A percentile compares a stretch with the other conserved stretches of the same genome.
These are phyloP conservation scores for Saguinus imperator DNA, from an alignment of 2,113 vertebrate genomes.

Conservation along the genomic window DNA sequence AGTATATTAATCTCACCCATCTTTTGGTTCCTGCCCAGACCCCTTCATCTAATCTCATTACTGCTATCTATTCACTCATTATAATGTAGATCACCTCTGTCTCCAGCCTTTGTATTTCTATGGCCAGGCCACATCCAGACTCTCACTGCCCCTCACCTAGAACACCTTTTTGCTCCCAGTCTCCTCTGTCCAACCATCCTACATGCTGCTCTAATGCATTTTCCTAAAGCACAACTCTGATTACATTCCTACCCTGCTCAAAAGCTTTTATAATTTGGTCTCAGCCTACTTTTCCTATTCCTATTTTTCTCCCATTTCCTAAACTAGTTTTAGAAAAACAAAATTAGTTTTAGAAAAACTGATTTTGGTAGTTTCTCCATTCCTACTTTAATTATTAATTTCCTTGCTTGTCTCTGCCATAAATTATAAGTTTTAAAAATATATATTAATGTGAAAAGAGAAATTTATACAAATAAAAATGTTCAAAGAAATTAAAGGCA, in stretches of 20 bases:
- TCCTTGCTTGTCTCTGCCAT: slow-evolving; percentile 15
- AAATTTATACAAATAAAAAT: slow-evolving; percentile 2
- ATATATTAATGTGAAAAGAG: neutral
- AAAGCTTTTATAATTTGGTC: neutral
- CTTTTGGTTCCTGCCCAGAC: neutral
- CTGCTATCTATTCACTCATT: neutral
- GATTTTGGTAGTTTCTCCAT: neutral
- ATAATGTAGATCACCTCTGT: too few relatives aligned
- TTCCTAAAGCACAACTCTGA: neutral
- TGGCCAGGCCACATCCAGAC: neutral
- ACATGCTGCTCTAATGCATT: neutral
- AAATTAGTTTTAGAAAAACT: neutral
- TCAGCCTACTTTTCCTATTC: neutral
- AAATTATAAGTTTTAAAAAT: neutral
- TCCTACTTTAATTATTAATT: slow-evolving; percentile 23
- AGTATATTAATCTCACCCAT: neutral
- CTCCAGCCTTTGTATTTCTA: neutral
- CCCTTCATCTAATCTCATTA: neutral
- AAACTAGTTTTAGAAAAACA: neutral
- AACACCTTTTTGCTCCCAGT: neutral
- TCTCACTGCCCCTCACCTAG: neutral
- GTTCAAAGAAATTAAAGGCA: slow-evolving; percentile 33
- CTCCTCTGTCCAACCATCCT: neutral
- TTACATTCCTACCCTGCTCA: neutral
- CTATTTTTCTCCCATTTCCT: neutral